Base-by-base conservation (phyloP, 2,888 invertebrate genomes). In the Salpingus planirostris region DNA sequence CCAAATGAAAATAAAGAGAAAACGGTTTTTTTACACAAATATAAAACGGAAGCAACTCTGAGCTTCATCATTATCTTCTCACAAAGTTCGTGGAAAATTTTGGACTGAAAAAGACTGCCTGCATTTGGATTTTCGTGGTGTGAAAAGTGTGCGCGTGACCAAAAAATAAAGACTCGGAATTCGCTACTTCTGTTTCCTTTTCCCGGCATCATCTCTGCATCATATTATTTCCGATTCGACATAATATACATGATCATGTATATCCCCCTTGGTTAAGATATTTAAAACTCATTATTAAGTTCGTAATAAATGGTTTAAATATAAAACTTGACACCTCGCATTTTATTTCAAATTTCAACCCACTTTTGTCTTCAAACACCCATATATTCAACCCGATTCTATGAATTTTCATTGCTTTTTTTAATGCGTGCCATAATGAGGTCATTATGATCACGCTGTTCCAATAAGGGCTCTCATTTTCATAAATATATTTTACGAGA, bases 231-330 rank as follows among this genome's bases (percentile, higher is more conserved):
- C 31, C 21, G 29, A 14, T 15, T 31, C 31, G 33, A 34, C 34
- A 27, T 33, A 34, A 31, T 31, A 25, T 31, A 37, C 29, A 33
- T 38, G 33, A 37, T 33, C 33, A 33, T 31, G 33, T 33, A 31
- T 33, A 33, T 38, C 32, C 40, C 36, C 8, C 36, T 40, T 36
- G 29, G 36, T 40, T 36, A 42, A 40, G 38, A 44, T 42, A 38
- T 38, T 43, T 35, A 37, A 51, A 50, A 51, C 22, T 31, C 29
- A 13, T 30, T 44, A 44, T 52, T 53, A 51, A 51, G n/a, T n/a
- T n/a, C 44, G 48, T 53, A 54, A 52, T 59, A 56, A 55, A 57
- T 57, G 57, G 54, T 57, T 57, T 57, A 55, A 53, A 53, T 56
- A 55, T 39, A 40, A 33, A 21, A 28, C 10, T 5, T 7, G 8